Evolutionary conservation across 2,888 invertebrate species (phyloP), one percentile per base, ranked within the genome.

Genomic region (Hedya salicella): DNA sequence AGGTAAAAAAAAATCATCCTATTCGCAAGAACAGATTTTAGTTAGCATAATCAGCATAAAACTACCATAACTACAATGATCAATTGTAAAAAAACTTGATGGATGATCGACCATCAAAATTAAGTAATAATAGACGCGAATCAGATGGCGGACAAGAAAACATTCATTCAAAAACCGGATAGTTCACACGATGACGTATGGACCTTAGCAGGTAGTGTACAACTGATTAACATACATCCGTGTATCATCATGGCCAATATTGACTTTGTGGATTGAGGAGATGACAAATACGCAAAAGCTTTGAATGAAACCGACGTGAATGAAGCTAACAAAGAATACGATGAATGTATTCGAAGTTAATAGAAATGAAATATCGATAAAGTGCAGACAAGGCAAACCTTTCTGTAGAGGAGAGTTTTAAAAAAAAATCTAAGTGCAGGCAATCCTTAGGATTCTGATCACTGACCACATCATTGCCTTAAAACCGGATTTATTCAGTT

Each of bases 171-270:
- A 61, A 40, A 66, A 66, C 66, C 66, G 66, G 66, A 61, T 66
- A 66, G 48, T 42, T 54, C 65, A 48, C 44, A 40, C 61, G 60
- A 66, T 66, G 66, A 66, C 66, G 66, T 66, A 61, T 42, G 32
- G 66, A 42, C 61, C 66, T 66, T 53, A 64, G 36, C 16, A 11
- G 46, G 39, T 53, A 48, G n/a, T 46, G 19, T 32, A 54, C 40
- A 5, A 42, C 44, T 61, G 40, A 49, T 66, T 66, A 66, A 40
- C 66, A 66, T 66, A 66, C 40, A 60, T 52, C 48, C 53, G 60
- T 32, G 54, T 66, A 52, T 44, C 53, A 25, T 48, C 19, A 19
- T 60, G 48, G 59, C 32, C 54, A 66, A 66, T 42, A 65, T 60
- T 65, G 17, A 39, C 54, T 53, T 46, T 48, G 54, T 21, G 30